These are phyloP conservation scores for Ruditapes philippinarum DNA, from an alignment of 1,140 invertebrate species.

Conservation along the genomic window DNA sequence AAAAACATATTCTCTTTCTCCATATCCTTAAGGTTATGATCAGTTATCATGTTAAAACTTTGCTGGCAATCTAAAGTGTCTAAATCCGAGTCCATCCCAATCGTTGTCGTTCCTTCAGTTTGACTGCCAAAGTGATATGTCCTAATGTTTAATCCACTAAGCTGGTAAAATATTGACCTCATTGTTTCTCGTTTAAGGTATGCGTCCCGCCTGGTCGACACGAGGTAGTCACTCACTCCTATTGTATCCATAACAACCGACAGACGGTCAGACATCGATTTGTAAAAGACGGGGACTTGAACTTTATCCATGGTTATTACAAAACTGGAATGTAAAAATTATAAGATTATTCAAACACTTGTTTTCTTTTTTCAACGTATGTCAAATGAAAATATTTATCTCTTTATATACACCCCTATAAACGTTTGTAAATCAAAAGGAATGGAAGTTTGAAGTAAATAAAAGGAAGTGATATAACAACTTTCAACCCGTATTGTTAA, in stretches of 20 bases:
- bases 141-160: background rate
- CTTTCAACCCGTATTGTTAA: no score
- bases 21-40: background rate
- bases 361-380: no score
- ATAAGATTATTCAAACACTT: no score
- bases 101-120: background rate
- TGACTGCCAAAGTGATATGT: constrained; percentile 13
- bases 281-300: no score
- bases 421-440: no score
- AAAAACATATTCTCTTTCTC: background rate
- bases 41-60: background rate
- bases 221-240: constrained; percentile 6
- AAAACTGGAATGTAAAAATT: no score
- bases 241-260: background rate
- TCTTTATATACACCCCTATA: no score
- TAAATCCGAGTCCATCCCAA: background rate
- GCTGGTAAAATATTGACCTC: background rate
- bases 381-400: no score
- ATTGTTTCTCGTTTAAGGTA: background rate
- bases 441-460: no score
- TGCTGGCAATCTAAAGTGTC: background rate
- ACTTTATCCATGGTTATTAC: no score
- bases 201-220: background rate
- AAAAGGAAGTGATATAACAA: no score
- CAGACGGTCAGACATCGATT: no score